A percentile compares a stretch with the other conserved stretches of the same genome.
Evolutionary conservation across 1,140 invertebrate genomes (phyloP).

Genomic region (Sycophila sp.): DNA sequence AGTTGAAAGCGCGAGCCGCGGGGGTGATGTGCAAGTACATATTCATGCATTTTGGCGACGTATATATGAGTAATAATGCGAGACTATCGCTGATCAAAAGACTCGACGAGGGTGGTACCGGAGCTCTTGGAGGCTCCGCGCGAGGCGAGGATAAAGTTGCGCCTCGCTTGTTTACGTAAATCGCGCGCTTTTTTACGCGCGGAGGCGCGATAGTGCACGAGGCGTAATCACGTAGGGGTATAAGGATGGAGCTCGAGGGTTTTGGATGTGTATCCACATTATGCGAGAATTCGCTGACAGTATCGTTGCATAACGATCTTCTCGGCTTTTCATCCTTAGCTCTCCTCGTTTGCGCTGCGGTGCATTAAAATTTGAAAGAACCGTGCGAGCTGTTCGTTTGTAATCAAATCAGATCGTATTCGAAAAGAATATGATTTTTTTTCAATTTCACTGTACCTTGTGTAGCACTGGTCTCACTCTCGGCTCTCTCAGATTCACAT

Average conservation of each 20-base stretch:
- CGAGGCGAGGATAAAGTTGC: not conserved
- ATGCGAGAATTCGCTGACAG: not conserved
- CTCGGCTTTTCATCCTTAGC: not conserved
- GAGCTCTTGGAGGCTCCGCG: not conserved
- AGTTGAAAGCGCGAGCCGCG: not conserved
- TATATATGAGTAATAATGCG: too few species aligned
- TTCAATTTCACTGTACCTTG: too few species aligned
- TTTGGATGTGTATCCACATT: not conserved
- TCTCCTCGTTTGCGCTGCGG: too few species aligned
- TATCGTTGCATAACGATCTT: slow-evolving; percentile 8
- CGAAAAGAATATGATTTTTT: too few species aligned
- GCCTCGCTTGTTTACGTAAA: not conserved
- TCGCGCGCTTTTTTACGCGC: not conserved
- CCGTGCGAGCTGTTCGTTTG: too few species aligned
- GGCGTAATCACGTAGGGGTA: not conserved
- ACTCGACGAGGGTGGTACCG: not conserved
- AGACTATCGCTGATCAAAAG: slow-evolving; percentile 22
- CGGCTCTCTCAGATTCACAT: too few species aligned
- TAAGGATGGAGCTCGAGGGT: not conserved
- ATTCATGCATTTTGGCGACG: slow-evolving; percentile 1
- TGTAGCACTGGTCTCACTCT: too few species aligned
- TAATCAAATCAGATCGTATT: too few species aligned
- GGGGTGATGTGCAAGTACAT: not conserved
- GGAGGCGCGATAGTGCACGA: too few species aligned
- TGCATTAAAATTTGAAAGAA: too few species aligned